Base-by-base conservation (phyloP, 1,140 invertebrate genomes). In the Leguminivora glycinivorella region DNA sequence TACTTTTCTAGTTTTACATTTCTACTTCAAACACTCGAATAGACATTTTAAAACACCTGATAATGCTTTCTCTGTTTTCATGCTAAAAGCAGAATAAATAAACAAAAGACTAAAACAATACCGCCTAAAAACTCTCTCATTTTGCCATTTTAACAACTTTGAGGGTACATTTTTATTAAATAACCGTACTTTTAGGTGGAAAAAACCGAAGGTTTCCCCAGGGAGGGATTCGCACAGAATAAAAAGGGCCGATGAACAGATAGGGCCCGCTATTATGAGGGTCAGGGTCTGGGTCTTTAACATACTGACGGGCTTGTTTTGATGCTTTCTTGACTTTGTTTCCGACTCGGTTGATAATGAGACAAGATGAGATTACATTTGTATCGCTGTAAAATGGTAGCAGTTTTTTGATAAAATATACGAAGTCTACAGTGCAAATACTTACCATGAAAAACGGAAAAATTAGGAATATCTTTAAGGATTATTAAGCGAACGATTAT, bases 141-240 rank as follows among this genome's bases (percentile, higher is more conserved):
- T 19, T 31, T 31, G 29, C 26, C 26, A 58, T 58, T 60, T 26
- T 60, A 60, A 63, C 58, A 60, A 63, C 58, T 63, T 63, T 14
- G 58, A 29, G 58, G 58, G 29, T 63, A 63, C 29, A 63, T 63
- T 63, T 63, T 63, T 63, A 63, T 63, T 63, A 63, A 63, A 63
- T 63, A 63, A 63, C 58, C 58, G 24, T 17, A 31, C 58, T 63
- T 63, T 63, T 63, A 63, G 58, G 58, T 63, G 26, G 58, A 63
- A 63, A 60, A 60, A 63, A 63, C 58, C 58, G 58, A 63, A 29
- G 14, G 14, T n/a, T 1, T 5, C 58, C 58, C 58, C 7, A 63
- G 58, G 58, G 58, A 29, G n/a, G 25, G n/a, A 63, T 63, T 63
- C 17, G 5, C 58, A 63, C 29, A 29, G 58, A 63, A 63, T 63